Evolutionary conservation across 2,888 invertebrate genomes (phyloP).

Genomic region (Tenthredo amoena): DNA sequence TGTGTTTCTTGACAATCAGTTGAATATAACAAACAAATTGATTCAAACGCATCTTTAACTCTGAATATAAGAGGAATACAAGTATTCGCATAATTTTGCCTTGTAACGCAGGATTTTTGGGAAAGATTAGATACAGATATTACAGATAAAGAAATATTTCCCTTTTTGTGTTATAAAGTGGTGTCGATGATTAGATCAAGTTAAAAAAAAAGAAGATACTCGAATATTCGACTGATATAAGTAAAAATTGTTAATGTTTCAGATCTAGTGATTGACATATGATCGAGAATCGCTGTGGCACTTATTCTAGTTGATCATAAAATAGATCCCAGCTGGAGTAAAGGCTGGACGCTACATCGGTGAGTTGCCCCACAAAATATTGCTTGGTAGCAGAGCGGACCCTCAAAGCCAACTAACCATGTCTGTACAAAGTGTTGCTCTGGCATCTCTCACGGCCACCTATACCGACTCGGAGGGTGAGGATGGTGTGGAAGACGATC

Average conservation of each 20-base stretch:
- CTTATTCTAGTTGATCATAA: background rate
- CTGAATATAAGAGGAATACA: background rate
- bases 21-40: background rate
- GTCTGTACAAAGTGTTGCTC: constrained; percentile 81
- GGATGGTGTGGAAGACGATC: constrained; percentile 85
- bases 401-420: constrained; percentile 77
- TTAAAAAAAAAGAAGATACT: background rate
- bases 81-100: background rate
- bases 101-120: background rate
- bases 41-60: background rate
- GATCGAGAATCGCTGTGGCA: constrained; percentile 3
- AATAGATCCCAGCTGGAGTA: constrained; percentile 18
- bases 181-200: background rate
- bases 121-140: background rate
- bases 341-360: constrained; percentile 66
- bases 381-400: constrained; percentile 75
- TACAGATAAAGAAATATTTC: background rate
- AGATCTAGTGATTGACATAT: background rate
- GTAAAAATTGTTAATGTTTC: background rate
- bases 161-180: background rate
- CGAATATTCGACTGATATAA: background rate
- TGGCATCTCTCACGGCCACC: constrained; percentile 92
- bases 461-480: constrained; percentile 96
- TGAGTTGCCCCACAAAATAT: constrained; percentile 77
- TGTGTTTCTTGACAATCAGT: background rate